A percentile compares a stretch with the other conserved stretches of the same genome.
Evolutionary conservation across 1,140 invertebrate genomes (phyloP).

Genomic region (Epicauta chinensis): DNA sequence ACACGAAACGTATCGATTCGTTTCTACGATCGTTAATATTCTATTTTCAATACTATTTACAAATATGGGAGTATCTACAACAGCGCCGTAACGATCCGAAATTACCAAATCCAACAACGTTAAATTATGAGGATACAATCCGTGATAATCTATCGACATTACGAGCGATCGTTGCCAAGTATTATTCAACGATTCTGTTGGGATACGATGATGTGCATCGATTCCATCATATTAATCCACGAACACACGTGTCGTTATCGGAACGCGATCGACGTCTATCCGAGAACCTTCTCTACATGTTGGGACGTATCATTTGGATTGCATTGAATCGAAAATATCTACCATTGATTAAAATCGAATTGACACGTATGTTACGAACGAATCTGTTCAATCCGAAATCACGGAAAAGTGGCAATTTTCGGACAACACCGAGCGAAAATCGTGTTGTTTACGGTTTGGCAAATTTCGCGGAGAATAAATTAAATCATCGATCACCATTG

Average conservation of each 20-base stretch:
- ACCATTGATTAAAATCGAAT: conserved; percentile 49
- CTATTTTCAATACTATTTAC: conserved; percentile 55
- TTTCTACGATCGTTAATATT: conserved; percentile 56
- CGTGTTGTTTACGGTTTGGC: conserved; percentile 32
- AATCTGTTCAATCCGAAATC: conserved; percentile 47
- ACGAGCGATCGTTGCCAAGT: conserved; percentile 50
- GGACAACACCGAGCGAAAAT: conserved; percentile 31
- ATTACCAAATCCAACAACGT: too few relatives aligned
- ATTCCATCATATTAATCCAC: conserved; percentile 53
- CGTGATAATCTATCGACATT: conserved; percentile 52
- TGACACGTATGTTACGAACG: conserved; percentile 53
- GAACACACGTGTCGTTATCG: conserved; percentile 48
- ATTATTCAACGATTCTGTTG: conserved; percentile 53
- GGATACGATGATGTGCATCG: conserved; percentile 45
- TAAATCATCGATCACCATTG: conserved; percentile 33
- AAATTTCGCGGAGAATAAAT: conserved; percentile 31
- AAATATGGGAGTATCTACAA: conserved; percentile 43
- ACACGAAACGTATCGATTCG: conserved; percentile 50
- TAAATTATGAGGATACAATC: conserved; percentile 42
- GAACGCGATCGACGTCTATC: conserved; percentile 55
- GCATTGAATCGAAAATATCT: conserved; percentile 51
- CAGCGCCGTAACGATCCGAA: too few relatives aligned
- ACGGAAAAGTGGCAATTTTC: conserved; percentile 28
- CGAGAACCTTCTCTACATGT: conserved; percentile 51
- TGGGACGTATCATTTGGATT: conserved; percentile 57